Base-by-base conservation (phyloP, 2,888 invertebrate species). In the Cantharis flavilabris region DNA sequence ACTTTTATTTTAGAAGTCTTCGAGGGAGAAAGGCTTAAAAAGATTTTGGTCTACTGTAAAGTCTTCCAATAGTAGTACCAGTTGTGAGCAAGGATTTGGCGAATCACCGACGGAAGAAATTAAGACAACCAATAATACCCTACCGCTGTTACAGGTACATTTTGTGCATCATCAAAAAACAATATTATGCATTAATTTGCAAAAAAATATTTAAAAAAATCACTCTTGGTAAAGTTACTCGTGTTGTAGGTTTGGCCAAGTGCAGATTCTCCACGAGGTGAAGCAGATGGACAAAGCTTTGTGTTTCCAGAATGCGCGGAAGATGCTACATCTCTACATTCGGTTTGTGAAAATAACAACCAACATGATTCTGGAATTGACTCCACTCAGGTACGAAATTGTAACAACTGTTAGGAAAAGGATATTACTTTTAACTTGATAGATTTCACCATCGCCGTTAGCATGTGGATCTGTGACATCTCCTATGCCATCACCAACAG, bases 281-380 rank as follows among this genome's bases (percentile, higher is more conserved):
- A 93, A 83, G 91, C 92, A 33, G 93, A 93, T 82, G 92, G 92
- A 3, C 93, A 93, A 85, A 92, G 92, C 80, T 93, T 94, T 86
- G 89, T 93, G 72, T 93, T 93, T 84, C 92, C 93, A 62, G 90
- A 84, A 20, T 88, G 87, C 80, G 85, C 86, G 13, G 88, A 88
- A 81, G 88, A 88, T 78, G 86, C 85, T 28, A 83, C 85, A 18
- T 87, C 87, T 2, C 86, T 86, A 76, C 83, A 84, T 79, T 87
- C 87, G 62, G 86, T 84, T 85, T 89, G 90, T 85, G 91, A 91
- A 85, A 88, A 88, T 72, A 49, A 88, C 80, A 90, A 90, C 81
- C 90, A 89, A 70, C 91, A 91, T 82, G 94, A 94, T 86, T 94
- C 93, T 16, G 94, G 94, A 77, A 94, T 94, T 84, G 93, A 94